Evolutionary conservation across 2,797 vertebrate genomes (phyloP).

Genomic region (Allobates femoralis): DNA sequence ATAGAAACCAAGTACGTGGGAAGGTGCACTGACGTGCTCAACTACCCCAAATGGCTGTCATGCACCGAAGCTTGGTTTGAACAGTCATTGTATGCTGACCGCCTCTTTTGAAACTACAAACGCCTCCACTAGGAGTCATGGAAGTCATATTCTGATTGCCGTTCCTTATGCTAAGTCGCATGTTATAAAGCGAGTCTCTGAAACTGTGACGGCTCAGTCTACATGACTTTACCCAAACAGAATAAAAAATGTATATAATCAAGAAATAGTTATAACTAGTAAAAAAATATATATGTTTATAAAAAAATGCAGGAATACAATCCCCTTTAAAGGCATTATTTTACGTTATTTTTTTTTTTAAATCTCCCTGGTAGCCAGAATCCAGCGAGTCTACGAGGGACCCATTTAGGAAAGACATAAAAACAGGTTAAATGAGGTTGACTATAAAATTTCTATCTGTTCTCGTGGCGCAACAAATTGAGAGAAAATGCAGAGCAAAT

Average conservation of each 20-base stretch:
- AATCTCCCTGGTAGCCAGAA: slow-evolving; percentile 3
- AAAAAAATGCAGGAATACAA: neutral
- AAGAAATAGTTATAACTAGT: neutral
- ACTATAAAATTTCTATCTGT: slow-evolving; percentile 67
- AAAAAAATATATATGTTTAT: neutral
- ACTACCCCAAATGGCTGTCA: no score
- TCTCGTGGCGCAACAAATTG: slow-evolving; percentile 59
- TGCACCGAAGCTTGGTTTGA: no score
- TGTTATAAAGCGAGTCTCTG: neutral
- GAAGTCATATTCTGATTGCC: neutral
- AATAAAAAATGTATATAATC: neutral
- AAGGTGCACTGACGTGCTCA: no score
- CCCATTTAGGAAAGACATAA: slow-evolving; percentile 24
- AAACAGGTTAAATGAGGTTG: slow-evolving; percentile 66
- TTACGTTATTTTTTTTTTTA: no score
- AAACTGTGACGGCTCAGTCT: neutral
- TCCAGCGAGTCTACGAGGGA: neutral
- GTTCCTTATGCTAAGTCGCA: neutral
- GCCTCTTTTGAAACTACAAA: no score
- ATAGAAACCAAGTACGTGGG: no score
- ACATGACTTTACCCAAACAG: neutral
- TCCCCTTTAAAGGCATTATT: neutral
- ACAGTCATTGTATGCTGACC: no score
- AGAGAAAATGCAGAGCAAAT: slow-evolving; percentile 66
- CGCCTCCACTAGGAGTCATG: no score